Percentiles rank a stretch among this genome's conserved stretches.
Conservation (phyloP, 2,113 vertebrate genomes). For the Crotalus viridis region DNA sequence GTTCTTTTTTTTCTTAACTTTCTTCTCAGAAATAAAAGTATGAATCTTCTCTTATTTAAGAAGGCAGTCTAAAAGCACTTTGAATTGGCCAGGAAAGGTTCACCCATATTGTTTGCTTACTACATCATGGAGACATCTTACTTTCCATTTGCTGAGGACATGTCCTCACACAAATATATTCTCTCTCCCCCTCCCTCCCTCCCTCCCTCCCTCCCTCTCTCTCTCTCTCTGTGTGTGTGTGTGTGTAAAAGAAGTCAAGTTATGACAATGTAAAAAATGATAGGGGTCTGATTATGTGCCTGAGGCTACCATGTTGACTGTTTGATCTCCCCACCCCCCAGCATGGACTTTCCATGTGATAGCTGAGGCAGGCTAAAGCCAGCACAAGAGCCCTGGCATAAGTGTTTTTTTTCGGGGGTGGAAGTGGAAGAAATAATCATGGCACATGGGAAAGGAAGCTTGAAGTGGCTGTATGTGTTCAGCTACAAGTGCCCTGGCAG, state of each 20-base stretch:
- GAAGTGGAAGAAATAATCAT: background rate
- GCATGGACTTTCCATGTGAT: background rate
- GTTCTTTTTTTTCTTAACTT: background rate
- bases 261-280: background rate
- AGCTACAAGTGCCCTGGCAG: background rate
- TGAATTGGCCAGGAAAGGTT: rapidly evolving
- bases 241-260: background rate
- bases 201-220: no score
- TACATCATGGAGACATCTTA: background rate
- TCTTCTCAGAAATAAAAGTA: background rate
- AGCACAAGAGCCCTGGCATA: background rate
- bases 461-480: background rate
- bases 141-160: background rate
- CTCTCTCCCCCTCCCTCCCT: no score
- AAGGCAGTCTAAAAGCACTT: background rate
- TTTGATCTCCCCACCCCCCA: background rate
- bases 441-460: background rate
- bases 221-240: no score
- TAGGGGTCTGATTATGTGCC: background rate
- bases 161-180: background rate
- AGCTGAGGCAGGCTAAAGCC: background rate
- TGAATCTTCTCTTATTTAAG: background rate
- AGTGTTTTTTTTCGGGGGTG: background rate
- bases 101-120: background rate
- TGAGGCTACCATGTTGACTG: background rate